Evolutionary conservation across 2,797 vertebrate species (phyloP).

Genomic region (Protosalanx chinensis): DNA sequence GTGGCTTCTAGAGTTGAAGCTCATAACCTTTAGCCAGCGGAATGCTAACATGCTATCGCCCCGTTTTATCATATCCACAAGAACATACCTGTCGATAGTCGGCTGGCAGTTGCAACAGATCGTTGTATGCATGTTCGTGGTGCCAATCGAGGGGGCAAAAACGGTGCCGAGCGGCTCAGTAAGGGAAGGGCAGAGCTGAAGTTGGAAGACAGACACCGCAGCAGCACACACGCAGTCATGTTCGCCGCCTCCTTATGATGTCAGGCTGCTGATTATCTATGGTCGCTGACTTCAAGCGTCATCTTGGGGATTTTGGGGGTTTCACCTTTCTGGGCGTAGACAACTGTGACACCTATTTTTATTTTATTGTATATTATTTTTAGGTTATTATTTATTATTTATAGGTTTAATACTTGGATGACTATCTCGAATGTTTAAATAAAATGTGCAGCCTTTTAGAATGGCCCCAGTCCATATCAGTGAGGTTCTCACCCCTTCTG

Average conservation of each 20-base stretch:
- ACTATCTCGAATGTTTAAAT: neutral
- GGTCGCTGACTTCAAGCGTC: neutral
- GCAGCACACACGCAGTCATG: constrained; percentile 67
- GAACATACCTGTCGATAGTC: constrained; percentile 62
- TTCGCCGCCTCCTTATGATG: constrained; percentile 60
- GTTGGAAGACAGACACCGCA: constrained; percentile 65
- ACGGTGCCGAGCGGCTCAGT: constrained; percentile 40
- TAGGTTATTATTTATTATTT: no score
- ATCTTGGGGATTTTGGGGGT: neutral
- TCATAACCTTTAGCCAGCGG: neutral
- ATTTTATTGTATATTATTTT: no score
- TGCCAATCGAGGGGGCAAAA: constrained; percentile 37
- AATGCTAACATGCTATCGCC: constrained; percentile 17
- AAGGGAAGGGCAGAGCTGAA: constrained; percentile 58
- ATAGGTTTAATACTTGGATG: no score
- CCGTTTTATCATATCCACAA: neutral
- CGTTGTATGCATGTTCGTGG: constrained; percentile 47
- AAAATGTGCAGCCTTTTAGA: neutral
- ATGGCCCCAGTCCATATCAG: neutral
- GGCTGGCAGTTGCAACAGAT: constrained; percentile 57
- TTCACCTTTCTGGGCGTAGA: no score
- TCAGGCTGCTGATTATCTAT: no score
- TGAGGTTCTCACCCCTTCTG: neutral
- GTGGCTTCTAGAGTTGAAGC: neutral
- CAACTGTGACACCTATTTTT: no score